Evolutionary conservation across 2,113 vertebrate genomes (phyloP).

Genomic region (Falco punctatus): DNA sequence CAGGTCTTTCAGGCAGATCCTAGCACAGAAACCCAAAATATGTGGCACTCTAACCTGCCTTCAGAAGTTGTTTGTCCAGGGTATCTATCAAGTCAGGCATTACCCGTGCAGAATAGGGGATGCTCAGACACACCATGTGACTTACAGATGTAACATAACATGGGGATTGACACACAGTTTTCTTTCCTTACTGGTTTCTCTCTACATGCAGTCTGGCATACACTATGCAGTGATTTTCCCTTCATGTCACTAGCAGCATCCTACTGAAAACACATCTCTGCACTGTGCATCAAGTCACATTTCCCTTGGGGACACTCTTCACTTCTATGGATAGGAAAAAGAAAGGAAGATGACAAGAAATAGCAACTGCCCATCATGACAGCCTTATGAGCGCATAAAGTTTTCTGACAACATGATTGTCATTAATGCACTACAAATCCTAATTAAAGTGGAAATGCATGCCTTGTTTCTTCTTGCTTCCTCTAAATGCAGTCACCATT

Average conservation of each 20-base stretch:
- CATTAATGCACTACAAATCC: conserved; percentile 29
- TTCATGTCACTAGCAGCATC: background rate
- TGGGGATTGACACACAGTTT: background rate
- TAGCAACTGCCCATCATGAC: background rate
- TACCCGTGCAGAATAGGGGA: background rate
- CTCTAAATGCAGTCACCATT: background rate
- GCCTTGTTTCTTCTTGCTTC: background rate
- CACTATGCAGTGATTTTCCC: background rate
- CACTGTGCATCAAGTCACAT: background rate
- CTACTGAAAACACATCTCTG: background rate
- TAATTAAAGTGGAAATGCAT: conserved; percentile 31
- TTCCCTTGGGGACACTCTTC: background rate
- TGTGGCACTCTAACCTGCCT: rapidly evolving
- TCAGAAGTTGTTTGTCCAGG: background rate
- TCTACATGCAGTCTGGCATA: background rate
- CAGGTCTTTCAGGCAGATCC: background rate
- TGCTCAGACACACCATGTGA: background rate
- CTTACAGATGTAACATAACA: background rate
- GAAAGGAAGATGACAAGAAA: background rate
- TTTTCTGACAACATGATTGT: conserved; percentile 34
- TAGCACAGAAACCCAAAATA: background rate
- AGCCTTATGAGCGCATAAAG: background rate
- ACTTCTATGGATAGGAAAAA: background rate
- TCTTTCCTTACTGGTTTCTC: background rate
- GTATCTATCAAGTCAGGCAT: background rate